Evolutionary conservation across 2,113 vertebrate genomes (phyloP), one percentile per base, ranked within the genome.

Genomic region (Sapayoa aenigma): DNA sequence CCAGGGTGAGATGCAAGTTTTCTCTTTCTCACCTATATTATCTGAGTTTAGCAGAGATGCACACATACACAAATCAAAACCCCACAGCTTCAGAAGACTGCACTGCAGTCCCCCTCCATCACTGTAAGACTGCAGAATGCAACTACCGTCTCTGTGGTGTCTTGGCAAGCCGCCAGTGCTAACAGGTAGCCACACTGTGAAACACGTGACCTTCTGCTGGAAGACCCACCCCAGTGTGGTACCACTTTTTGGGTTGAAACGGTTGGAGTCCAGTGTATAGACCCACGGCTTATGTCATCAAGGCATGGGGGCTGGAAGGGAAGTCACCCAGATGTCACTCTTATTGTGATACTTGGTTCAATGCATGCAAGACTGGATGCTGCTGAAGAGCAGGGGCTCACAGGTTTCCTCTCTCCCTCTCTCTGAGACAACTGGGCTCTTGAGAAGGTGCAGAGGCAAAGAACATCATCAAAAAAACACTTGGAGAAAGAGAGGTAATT

Each of bases 321-420:
- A 63, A 86, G 39, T 16, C 72, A 44, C 33, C 5, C 47, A n/a
- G 42, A 41, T 75, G 19, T 71, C 2, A 1, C 19, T 69, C 5
- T 37, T 28, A 10, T 7, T 0, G 2, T n/a, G 83, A 31, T 66
- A 35, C 41, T 11, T 0, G 3, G 14, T 23, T 65, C 31, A 8
- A 0, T 11, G 41, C 41, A 6, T 4, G 5, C 31, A 53, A 65
- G 19, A 28, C 35, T 80, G 49, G 53, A 20, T 68, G 33, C 58
- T 81, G 37, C 55, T 19, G 59, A 59, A 49, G 49, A 65, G 44
- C 18, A 35, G 33, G 6, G 22, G 5, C 12, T 16, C 27, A 42
- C 4, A 23, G 23, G 4, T 7, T 8, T 39, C 49, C n/a, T 68
- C 27, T 76, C 35, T 37, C 35, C 17, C 12, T 72, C 31, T 35